phyloP scores from a whole-genome alignment of 2,888 invertebrate species.

The Pachymerium ferrugineum region DNA sequence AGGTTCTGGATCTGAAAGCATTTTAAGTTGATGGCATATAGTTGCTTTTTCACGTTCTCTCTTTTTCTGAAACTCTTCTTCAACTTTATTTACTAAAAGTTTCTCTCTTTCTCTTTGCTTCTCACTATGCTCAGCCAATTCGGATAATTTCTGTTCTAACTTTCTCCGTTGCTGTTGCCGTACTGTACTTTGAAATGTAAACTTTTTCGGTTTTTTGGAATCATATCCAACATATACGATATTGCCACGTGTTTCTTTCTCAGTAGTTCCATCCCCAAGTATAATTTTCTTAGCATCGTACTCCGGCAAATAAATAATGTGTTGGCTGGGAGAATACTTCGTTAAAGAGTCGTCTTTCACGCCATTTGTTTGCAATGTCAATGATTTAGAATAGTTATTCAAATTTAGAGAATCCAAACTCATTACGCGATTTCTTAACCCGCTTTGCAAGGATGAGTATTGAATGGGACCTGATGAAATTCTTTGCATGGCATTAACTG shows the following conservation, averaged over 20 bases:
- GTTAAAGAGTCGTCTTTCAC: not conserved
- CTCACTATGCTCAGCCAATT: slow-evolving; percentile 62
- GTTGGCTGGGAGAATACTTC: slow-evolving; percentile 36
- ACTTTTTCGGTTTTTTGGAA: slow-evolving; percentile 54
- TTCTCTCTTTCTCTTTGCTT: slow-evolving; percentile 67
- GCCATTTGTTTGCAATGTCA: not conserved
- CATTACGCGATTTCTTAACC: slow-evolving; percentile 14
- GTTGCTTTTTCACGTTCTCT: slow-evolving; percentile 57
- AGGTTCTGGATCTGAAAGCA: slow-evolving; percentile 55
- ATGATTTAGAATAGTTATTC: not conserved
- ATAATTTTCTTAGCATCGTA: slow-evolving; percentile 43
- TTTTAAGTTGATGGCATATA: slow-evolving; percentile 66
- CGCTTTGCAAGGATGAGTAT: not conserved
- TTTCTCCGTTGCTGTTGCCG: slow-evolving; percentile 69
- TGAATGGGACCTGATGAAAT: slow-evolving; percentile 25
- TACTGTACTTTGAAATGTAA: slow-evolving; percentile 78
- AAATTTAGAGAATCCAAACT: slow-evolving; percentile 27
- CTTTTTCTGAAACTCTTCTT: slow-evolving; percentile 80
- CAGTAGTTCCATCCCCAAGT: not conserved
- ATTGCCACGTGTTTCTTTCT: not conserved
- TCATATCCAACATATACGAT: not conserved
- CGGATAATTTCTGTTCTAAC: slow-evolving; percentile 67
- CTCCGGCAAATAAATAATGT: slow-evolving; percentile 70
- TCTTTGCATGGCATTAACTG: not conserved
- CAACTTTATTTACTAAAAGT: slow-evolving; percentile 73